Evolutionary conservation across 2,113 vertebrate species (phyloP).

Genomic region (Sebastes schlegelii): DNA sequence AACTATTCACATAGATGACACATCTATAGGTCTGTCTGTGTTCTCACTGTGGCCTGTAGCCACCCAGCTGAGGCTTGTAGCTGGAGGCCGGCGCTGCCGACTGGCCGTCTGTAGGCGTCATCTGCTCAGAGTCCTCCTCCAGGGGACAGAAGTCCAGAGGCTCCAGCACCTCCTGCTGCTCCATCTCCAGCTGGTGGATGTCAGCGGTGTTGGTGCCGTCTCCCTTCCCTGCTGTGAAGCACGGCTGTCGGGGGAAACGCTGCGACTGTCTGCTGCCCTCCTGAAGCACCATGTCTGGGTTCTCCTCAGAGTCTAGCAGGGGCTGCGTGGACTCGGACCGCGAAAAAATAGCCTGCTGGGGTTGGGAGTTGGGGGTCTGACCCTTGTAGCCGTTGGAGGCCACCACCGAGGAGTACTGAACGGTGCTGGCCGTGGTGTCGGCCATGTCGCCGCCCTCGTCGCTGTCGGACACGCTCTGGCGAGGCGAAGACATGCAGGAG

Average conservation of each 20-base stretch:
- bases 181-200: conserved; percentile 76
- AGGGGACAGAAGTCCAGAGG: conserved; percentile 78
- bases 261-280: conserved; percentile 80
- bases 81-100: conserved; percentile 67
- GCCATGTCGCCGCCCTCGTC: conserved; percentile 90
- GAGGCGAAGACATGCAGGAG: conserved; percentile 96
- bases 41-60: conserved; percentile 91
- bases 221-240: conserved; percentile 73
- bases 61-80: conserved; percentile 91
- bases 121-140: conserved; percentile 76
- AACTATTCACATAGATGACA: not conserved
- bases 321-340: conserved; percentile 98
- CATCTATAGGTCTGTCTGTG: conserved; percentile 1
- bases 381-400: conserved; percentile 91
- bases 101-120: conserved; percentile 59
- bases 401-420: conserved; percentile 96
- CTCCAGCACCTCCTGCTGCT: conserved; percentile 70
- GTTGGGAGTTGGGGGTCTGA: conserved; percentile 83
- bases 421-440: conserved; percentile 93
- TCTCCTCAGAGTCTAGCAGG: conserved; percentile 92
- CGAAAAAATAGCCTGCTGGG: conserved; percentile 86
- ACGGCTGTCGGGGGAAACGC: conserved; percentile 70
- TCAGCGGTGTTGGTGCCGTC: conserved; percentile 65
- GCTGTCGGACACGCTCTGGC: conserved; percentile 94
- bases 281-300: conserved; percentile 68